A percentile compares a stretch with the other conserved stretches of the same genome.
Evolutionary conservation across 2,113 vertebrate genomes (phyloP).

Genomic region (Pleuronectes platessa): DNA sequence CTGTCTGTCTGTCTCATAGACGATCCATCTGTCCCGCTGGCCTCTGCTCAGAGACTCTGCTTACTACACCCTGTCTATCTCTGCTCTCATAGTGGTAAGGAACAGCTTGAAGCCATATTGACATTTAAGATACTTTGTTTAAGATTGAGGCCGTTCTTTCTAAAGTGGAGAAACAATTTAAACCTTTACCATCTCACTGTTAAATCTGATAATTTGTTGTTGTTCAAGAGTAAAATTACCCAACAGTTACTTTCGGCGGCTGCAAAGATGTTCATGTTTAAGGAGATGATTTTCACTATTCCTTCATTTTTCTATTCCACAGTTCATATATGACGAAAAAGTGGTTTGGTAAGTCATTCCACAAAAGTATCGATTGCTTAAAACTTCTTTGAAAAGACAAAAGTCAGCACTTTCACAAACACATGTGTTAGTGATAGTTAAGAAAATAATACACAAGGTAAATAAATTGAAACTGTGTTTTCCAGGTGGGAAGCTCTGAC

Average conservation of each 20-base stretch:
- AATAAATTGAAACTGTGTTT: constrained; percentile 31
- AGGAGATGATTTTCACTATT: constrained; percentile 1
- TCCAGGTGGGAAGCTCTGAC: constrained; percentile 96
- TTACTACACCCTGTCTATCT: constrained; percentile 94
- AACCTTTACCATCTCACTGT: not conserved
- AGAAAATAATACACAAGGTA: not conserved
- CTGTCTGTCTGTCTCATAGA: constrained; percentile 72
- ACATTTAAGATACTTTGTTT: not conserved
- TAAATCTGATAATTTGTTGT: not conserved
- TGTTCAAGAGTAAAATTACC: not conserved
- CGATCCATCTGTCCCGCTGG: constrained; percentile 90
- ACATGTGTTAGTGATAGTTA: not conserved
- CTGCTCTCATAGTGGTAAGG: constrained; percentile 95
- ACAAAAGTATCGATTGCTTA: not conserved
- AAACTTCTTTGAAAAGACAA: not conserved
- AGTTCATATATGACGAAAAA: constrained; percentile 98
- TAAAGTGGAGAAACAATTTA: not conserved
- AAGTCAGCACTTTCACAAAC: not conserved
- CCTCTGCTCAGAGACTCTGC: constrained; percentile 92
- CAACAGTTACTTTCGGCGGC: not conserved
- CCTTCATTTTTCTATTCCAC: constrained; percentile 56
- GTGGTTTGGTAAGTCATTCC: constrained; percentile 91
- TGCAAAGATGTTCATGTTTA: not conserved
- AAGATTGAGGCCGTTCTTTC: not conserved
- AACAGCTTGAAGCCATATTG: constrained; percentile 12